Evolutionary conservation across 1,140 invertebrate genomes (phyloP).

Genomic region (Patella vulgata): DNA sequence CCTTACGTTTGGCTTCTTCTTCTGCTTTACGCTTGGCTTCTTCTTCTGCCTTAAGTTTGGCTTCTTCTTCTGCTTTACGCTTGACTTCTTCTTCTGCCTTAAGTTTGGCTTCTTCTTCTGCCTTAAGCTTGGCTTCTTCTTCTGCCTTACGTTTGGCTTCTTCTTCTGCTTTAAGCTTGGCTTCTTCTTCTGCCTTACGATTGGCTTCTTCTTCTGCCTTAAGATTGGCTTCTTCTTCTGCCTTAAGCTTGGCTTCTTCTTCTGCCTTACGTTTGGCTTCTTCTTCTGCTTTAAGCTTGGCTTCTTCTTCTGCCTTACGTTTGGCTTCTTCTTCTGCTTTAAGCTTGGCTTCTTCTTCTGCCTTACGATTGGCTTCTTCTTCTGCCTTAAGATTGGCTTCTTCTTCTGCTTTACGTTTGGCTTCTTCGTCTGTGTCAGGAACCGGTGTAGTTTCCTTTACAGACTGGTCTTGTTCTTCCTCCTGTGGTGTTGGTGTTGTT

Average conservation of each 20-base stretch:
- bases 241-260: not conserved
- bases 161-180: not conserved
- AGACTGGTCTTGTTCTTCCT: too few relatives aligned
- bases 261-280: not conserved
- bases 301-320: not conserved
- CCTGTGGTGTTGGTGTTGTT: not conserved
- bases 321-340: not conserved
- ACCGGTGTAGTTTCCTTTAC: constrained; percentile 5
- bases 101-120: not conserved
- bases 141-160: constrained; percentile 4
- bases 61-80: constrained; percentile 1
- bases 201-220: constrained; percentile 1
- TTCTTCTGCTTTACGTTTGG: not conserved
- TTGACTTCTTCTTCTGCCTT: constrained; percentile 3
- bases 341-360: too few relatives aligned
- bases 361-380: too few relatives aligned
- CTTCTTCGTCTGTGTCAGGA: not conserved
- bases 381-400: not conserved
- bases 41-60: constrained; percentile 4
- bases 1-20: constrained; percentile 1
- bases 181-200: constrained; percentile 5
- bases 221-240: not conserved
- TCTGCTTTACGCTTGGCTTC: constrained; percentile 1
- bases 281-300: not conserved
- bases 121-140: constrained; percentile 5